Percentiles rank a stretch among this genome's conserved stretches.
Evolutionary conservation across 2,113 vertebrate species (phyloP).

Genomic region (Lutjanus erythropterus): DNA sequence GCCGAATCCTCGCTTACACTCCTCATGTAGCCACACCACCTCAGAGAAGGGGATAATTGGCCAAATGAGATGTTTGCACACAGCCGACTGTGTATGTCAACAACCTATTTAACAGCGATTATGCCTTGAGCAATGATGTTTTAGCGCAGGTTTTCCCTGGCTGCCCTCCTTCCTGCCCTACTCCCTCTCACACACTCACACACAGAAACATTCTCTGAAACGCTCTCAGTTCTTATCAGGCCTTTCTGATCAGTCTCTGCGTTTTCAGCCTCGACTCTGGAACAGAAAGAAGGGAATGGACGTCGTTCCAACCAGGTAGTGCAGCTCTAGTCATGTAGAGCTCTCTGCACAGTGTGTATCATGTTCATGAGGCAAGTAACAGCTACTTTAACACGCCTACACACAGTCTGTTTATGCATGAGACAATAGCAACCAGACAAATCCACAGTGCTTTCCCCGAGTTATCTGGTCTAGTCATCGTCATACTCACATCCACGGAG

Average conservation of each 20-base stretch:
- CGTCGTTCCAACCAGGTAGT: constrained; percentile 2
- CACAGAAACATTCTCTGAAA: not conserved
- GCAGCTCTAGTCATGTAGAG: constrained; percentile 15
- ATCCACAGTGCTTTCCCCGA: not conserved
- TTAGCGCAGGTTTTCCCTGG: constrained; percentile 37
- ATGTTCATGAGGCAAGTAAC: constrained; percentile 48
- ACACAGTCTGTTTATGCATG: constrained; percentile 64
- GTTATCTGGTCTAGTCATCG: constrained; percentile 16
- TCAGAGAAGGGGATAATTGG: constrained; percentile 61
- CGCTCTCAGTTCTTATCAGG: not conserved
- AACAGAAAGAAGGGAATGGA: constrained; percentile 4
- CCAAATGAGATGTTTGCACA: constrained; percentile 74
- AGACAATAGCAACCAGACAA: constrained; percentile 41
- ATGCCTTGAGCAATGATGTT: constrained; percentile 70
- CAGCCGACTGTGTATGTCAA: constrained; percentile 70
- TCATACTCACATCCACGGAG: not conserved
- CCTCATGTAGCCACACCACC: constrained; percentile 50
- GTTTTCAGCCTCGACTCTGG: constrained; percentile 31
- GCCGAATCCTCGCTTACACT: constrained; percentile 27
- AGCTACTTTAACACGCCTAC: constrained; percentile 65
- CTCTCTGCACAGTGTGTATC: constrained; percentile 44
- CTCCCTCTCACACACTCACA: not conserved
- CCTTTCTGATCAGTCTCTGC: constrained; percentile 9
- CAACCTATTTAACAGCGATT: constrained; percentile 72
- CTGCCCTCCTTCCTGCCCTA: not conserved